These are phyloP conservation scores for Alcis repandata DNA, from an alignment of 2,888 invertebrate species.

Conservation along the genomic window DNA sequence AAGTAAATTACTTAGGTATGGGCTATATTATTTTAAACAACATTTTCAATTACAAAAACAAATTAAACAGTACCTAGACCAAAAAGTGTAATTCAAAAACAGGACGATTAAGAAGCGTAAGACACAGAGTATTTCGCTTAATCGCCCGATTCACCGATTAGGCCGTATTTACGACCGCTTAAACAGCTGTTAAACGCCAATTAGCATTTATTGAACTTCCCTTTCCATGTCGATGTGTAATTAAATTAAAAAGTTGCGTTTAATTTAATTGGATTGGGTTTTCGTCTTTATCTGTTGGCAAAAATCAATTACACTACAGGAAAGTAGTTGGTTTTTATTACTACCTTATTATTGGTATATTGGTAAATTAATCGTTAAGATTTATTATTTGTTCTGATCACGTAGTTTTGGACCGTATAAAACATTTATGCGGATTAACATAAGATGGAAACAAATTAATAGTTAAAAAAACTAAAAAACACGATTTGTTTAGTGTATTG, in stretches of 20 bases:
- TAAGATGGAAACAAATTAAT: too few species aligned
- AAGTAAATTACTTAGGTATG: not conserved
- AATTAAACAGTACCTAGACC: not conserved
- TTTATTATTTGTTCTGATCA: not conserved
- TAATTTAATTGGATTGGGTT: slow-evolving; percentile 29
- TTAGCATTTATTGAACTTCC: slow-evolving; percentile 72
- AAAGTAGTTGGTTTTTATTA: slow-evolving; percentile 16
- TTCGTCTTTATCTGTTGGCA: slow-evolving; percentile 9
- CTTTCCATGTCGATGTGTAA: slow-evolving; percentile 59
- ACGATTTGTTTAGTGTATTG: too few species aligned
- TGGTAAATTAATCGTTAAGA: not conserved
- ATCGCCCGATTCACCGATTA: slow-evolving; percentile 60
- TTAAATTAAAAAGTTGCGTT: slow-evolving; percentile 31
- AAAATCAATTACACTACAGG: slow-evolving; percentile 23
- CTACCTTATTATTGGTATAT: slow-evolving; percentile 2
- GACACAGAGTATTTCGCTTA: slow-evolving; percentile 59
- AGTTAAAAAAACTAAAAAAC: too few species aligned
- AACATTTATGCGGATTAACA: too few species aligned
- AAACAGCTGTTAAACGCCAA: slow-evolving; percentile 68
- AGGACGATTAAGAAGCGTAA: slow-evolving; percentile 32
- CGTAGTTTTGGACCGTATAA: too few species aligned
- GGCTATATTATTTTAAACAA: not conserved
- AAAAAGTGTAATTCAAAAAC: slow-evolving; percentile 7
- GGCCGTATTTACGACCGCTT: slow-evolving; percentile 64
- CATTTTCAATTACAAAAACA: not conserved